Base-by-base conservation (phyloP, 2,888 invertebrate genomes). In the Arctia plantaginis region DNA sequence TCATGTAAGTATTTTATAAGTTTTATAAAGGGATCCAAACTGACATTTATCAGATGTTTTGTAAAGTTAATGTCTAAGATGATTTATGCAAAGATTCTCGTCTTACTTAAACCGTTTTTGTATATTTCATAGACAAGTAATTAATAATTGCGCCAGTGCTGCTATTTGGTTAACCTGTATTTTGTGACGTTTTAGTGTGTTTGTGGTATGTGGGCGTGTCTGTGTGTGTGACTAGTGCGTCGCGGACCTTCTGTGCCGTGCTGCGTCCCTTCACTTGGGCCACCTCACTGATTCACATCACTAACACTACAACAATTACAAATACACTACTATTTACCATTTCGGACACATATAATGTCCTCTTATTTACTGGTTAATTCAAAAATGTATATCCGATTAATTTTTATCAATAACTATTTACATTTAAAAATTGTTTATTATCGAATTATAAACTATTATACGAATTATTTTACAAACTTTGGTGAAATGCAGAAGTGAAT, bases 391-490 rank as follows among this genome's bases (percentile, higher is more conserved):
- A 90, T 90, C 87, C 88, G 90, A 93, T 84, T 84, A 84, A 66
- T 75, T 83, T 84, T 93, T 91, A 92, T 91, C 89, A 90, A 90
- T 94, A 93, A 93, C 90, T 95, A 95, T 95, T 91, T 95, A 95
- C 95, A 95, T 89, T 94, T 94, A 93, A 95, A 90, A 95, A 94
- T 93, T 92, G 93, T 94, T 92, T 92, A 93, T 92, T 87, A 91
- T 93, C 92, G 93, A 95, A 93, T 94, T 93, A 94, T 87, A 87
- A 87, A 90, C 93, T 95, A 95, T 92, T 87, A 92, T 94, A 95
- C 90, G 94, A 94, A 93, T 93, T 95, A 95, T 94, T 94, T 95
- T 95, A 95, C 95, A 95, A 95, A 95, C 95, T 95, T 95, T 95
- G 95, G 95, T 95, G 95, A 94, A 92, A 94, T 92, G 94, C 93